Conservation (phyloP, 92 coral and sea anemone genomes). For the Bergia puertoricense region DNA sequence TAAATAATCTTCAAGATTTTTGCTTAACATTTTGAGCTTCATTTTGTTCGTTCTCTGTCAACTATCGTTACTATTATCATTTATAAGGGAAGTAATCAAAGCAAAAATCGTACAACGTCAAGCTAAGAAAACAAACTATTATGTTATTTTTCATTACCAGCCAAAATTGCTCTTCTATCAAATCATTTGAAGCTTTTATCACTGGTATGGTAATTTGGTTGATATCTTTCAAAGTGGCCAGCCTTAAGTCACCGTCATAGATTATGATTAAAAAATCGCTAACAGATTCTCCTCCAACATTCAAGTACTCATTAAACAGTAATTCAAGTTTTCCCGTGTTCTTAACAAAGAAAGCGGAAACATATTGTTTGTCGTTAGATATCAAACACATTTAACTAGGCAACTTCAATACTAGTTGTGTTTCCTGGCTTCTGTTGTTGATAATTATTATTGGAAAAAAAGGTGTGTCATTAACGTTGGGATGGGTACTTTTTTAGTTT, state of each 20-base stretch:
- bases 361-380: not conserved
- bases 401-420: not conserved
- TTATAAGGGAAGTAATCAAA: constrained; percentile 10
- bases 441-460: not conserved
- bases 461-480: not conserved
- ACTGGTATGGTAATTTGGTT: constrained; percentile 1
- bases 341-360: not conserved
- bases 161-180: not conserved
- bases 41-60: not conserved
- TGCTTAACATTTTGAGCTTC: not conserved
- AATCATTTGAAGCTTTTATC: not conserved
- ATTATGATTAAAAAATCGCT: not conserved
- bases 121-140: not conserved
- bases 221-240: not conserved
- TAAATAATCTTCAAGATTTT: constrained; percentile 3
- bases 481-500: too few relatives aligned
- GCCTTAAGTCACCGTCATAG: not conserved
- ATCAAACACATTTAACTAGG: not conserved
- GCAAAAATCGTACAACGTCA: not conserved
- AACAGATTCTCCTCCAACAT: not conserved
- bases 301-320: constrained; percentile 15
- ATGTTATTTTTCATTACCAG: not conserved
- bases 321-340: not conserved
- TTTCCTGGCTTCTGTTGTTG: not conserved
- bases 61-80: not conserved